Evolutionary conservation across 2,113 vertebrate species (phyloP), one percentile per base, ranked within the genome.

Genomic region (Fukomys damarensis): DNA sequence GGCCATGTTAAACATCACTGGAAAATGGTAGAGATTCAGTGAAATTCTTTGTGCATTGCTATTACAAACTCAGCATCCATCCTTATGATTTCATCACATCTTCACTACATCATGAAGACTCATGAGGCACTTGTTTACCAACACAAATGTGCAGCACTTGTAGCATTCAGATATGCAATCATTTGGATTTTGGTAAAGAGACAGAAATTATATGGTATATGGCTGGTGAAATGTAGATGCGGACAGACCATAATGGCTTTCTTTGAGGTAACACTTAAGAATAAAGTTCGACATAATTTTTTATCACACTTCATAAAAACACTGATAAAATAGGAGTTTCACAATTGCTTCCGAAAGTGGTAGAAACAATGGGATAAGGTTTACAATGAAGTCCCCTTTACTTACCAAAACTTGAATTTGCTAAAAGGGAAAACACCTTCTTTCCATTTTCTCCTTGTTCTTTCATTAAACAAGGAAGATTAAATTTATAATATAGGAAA

Each of bases 131-230:
- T 58, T 54, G 35, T 0, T 14, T 58, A 35, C 8, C 74, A 86
- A 68, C 5, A 83, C 5, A 58, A 1, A 43, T 16, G 7, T 4
- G 0, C n/a, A 85, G 6, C 12, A n/a, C 6, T 63, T 1, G 12
- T 35, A 82, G 22, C 1, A 49, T 52, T 74, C 85, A 30, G n/a
- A n/a, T n/a, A n/a, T n/a, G n/a, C 7, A 11, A 46, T 43, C 38
- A 76, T 46, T 49, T 49, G 28, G 38, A 46, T 32, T 77, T 49
- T 30, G 43, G 6, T 22, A 32, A 32, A 77, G 74, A 30, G 6
- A 30, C 30, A 32, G 5, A 49, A 32, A 2, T 52, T 9, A 49
- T 26, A 32, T 9, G 28, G 13, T 52, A 14, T 7, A 52, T 32
- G 24, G 49, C 5, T 32, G 43, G 28, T 17, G 28, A 46, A 30